Base-by-base conservation (phyloP, 2,888 invertebrate genomes). In the Archaeoteleia sp. region DNA sequence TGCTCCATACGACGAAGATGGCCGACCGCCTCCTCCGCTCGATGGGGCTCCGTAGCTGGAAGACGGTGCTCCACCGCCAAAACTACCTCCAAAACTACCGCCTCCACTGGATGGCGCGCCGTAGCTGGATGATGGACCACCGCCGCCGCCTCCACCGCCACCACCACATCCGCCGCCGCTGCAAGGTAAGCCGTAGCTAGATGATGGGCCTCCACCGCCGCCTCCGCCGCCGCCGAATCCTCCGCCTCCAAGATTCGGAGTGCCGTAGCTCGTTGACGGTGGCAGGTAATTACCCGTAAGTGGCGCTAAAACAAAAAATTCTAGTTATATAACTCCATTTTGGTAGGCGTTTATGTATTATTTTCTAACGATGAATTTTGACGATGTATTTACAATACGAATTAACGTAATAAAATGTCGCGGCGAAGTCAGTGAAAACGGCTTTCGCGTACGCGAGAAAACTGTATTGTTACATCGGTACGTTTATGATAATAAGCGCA, bases 271-370 rank as follows among this genome's bases (percentile, higher is more conserved):
- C 20, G 86, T 86, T 0, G 89, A 88, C 12, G 90, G 90, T 30
- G 90, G 90, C 53, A 89, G 86, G 78, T 90, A 90, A 43, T 87
- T 88, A n/a, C 88, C 87, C 53, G 87, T 87, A 73, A 89, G 72
- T 29, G 89, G 89, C 25, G 89, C 89, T 89, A n/a, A n/a, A n/a
- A 61, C 10, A 74, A 49, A 42, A 39, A 43, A 23, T 25, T 9
- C 29, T 15, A 42, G 12, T n/a, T 43, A 29, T 30, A 29, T 30
- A 46, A 57, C 14, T 6, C 1, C n/a, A n/a, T n/a, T n/a, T n/a
- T n/a, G n/a, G n/a, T n/a, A n/a, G n/a, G n/a, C n/a, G n/a, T n/a
- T n/a, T n/a, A n/a, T n/a, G n/a, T n/a, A n/a, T n/a, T n/a, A n/a
- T n/a, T n/a, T n/a, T n/a, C n/a, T n/a, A n/a, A n/a, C n/a, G n/a